Percentiles rank a stretch among this genome's conserved stretches.
Conservation (phyloP, 2,888 invertebrate species). For the Lamproptera curius region DNA sequence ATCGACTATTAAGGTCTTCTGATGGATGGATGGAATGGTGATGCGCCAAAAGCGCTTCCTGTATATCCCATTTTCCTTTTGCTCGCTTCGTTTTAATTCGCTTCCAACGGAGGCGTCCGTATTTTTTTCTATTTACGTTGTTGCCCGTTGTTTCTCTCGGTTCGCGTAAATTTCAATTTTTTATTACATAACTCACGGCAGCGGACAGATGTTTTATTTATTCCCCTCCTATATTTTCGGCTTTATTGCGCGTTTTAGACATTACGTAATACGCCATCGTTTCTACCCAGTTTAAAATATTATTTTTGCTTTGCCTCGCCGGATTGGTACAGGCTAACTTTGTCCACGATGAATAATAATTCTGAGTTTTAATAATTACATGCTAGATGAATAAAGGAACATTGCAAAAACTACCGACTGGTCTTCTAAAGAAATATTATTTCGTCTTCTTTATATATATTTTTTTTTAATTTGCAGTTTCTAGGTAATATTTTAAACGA, state of each 20-base stretch:
- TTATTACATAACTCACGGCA: constrained; percentile 49
- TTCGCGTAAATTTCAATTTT: constrained; percentile 42
- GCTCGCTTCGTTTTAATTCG: background rate
- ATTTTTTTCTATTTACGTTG: constrained; percentile 10
- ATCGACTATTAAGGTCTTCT: no score
- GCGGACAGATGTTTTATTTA: constrained; percentile 59
- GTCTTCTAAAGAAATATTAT: no score
- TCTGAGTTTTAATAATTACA: no score
- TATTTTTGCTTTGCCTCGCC: constrained; percentile 10
- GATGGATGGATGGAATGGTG: no score
- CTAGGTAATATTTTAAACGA: no score
- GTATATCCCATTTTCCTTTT: background rate
- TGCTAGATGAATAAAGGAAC: no score
- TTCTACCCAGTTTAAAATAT: constrained; percentile 39
- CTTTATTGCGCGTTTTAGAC: constrained; percentile 56
- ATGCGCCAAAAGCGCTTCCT: no score
- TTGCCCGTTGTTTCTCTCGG: constrained; percentile 11
- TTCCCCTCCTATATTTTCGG: constrained; percentile 50
- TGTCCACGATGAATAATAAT: no score
- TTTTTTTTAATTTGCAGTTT: no score
- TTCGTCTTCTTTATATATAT: no score
- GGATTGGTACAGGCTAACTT: no score
- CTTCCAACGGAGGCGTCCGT: background rate
- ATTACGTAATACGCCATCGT: constrained; percentile 54
- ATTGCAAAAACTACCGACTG: no score